Evolutionary conservation across 2,888 invertebrate genomes (phyloP).

Genomic region (Sympetrum striolatum): DNA sequence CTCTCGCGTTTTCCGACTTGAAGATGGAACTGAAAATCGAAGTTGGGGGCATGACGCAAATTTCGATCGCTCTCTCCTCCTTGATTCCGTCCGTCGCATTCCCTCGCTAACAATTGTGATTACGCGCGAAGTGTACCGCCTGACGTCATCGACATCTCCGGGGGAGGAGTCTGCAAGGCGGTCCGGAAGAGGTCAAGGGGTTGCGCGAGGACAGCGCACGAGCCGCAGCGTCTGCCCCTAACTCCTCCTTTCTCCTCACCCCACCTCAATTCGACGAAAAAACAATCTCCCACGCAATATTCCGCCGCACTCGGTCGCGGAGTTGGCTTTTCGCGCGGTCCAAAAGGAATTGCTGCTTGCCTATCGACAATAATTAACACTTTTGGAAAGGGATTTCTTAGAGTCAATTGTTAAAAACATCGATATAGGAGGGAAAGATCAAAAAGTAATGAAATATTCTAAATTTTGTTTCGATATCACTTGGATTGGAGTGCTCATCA

Average conservation of each 20-base stretch:
- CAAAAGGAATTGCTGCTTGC: not conserved
- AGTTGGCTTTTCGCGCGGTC: not conserved
- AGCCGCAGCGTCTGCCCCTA: conserved; percentile 11
- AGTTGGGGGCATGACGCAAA: no score
- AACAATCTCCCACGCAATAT: not conserved
- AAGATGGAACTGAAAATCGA: not conserved
- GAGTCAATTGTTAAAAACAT: no score
- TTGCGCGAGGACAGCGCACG: not conserved
- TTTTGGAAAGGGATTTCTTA: not conserved
- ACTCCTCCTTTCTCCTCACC: not conserved
- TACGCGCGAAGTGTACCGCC: not conserved
- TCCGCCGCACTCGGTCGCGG: not conserved
- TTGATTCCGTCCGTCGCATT: not conserved
- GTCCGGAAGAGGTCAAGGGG: conserved; percentile 9
- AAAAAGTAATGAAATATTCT: no score
- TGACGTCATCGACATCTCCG: conserved; percentile 14
- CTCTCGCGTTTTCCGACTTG: not conserved
- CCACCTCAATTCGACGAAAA: not conserved
- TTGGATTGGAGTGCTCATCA: no score
- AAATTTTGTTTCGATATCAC: no score
- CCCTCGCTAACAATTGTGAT: not conserved
- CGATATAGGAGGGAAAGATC: no score
- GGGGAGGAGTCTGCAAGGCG: not conserved
- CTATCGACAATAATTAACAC: not conserved
- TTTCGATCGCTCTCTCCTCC: not conserved